phyloP scores from a whole-genome alignment of 2,113 vertebrate species.

The Formicarius rufipectus region DNA sequence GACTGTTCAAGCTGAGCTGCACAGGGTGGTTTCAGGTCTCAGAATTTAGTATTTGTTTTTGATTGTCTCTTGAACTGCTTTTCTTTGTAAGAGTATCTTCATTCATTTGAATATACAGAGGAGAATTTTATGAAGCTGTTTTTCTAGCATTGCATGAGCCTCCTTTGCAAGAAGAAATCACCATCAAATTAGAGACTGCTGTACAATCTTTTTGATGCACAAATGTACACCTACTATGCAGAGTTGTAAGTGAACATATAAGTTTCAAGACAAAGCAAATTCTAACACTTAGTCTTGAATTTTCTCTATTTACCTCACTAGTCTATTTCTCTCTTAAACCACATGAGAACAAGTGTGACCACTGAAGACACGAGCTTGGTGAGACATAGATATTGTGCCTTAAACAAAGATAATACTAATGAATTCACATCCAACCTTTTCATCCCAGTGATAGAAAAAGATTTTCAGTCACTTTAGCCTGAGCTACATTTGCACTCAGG shows the following conservation, averaged over 20 bases:
- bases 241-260: neutral
- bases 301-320: neutral
- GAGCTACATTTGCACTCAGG: slow-evolving; percentile 68
- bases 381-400: slow-evolving; percentile 50
- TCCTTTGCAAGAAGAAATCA: neutral
- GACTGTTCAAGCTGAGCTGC: neutral
- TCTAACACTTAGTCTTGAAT: neutral
- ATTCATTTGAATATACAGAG: neutral
- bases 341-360: neutral
- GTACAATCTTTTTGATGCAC: neutral
- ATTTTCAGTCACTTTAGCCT: slow-evolving; percentile 81
- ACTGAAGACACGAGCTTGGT: neutral
- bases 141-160: neutral
- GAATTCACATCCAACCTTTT: slow-evolving; percentile 82
- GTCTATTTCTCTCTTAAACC: neutral
- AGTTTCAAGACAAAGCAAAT: neutral
- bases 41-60: neutral
- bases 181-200: neutral
- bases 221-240: neutral
- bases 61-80: neutral
- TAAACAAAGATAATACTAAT: slow-evolving; percentile 77
- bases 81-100: neutral
- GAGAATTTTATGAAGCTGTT: neutral
- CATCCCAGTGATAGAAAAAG: slow-evolving; percentile 75
- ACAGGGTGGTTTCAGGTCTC: rapidly evolving